phyloP scores from a whole-genome alignment of 2,797 vertebrate species.

The Morelia viridis region DNA sequence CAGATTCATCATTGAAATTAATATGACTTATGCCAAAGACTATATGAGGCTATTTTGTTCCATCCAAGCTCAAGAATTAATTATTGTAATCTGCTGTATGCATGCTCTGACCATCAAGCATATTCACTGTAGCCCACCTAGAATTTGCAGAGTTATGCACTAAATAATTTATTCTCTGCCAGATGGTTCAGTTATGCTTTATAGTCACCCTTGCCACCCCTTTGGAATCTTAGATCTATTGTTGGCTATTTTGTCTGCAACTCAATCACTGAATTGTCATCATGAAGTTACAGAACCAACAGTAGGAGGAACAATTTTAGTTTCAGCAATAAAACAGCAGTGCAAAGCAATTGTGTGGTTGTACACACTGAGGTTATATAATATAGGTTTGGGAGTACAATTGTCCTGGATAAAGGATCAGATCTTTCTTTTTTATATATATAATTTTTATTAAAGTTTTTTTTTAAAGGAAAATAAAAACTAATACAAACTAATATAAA shows the following conservation, averaged over 20 bases:
- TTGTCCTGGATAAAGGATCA: accelerated
- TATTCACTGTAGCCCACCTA: not conserved
- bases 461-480: no score
- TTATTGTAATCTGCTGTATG: not conserved
- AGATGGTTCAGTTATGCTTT: not conserved
- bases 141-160: not conserved
- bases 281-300: not conserved
- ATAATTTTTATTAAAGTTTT: no score
- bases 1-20: not conserved
- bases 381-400: not conserved
- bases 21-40: not conserved
- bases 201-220: not conserved
- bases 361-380: not conserved
- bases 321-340: not conserved
- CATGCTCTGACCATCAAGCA: not conserved
- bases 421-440: not conserved
- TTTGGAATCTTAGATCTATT: not conserved
- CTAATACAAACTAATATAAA: no score
- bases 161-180: not conserved
- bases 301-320: not conserved
- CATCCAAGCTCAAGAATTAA: not conserved
- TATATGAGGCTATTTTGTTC: not conserved
- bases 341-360: no score
- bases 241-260: not conserved
- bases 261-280: not conserved